A percentile compares a stretch with the other conserved stretches of the same genome.
phyloP scores from a whole-genome alignment of 2,797 vertebrate genomes.

The Sarcophilus harrisii region DNA sequence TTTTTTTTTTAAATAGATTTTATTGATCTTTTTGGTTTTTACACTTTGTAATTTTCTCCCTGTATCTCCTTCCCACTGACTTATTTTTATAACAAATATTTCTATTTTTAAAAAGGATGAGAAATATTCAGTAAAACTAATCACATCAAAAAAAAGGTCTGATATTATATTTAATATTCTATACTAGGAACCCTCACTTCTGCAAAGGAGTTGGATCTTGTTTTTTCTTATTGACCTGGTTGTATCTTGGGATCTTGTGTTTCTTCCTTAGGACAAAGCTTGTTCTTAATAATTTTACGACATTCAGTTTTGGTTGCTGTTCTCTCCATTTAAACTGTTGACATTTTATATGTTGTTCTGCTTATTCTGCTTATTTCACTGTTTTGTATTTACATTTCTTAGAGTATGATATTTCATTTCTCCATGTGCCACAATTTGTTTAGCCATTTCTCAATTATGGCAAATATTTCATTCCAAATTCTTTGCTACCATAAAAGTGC shows the following conservation, averaged over 20 bases:
- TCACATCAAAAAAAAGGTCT: neutral
- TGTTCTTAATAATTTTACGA: neutral
- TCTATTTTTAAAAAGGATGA: neutral
- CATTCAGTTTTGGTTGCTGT: neutral
- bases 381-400: neutral
- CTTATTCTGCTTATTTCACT: neutral
- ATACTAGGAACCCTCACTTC: neutral
- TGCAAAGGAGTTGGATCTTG: neutral
- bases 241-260: neutral
- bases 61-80: neutral
- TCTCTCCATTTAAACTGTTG: neutral
- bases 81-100: neutral
- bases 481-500: neutral
- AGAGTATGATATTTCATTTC: neutral
- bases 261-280: neutral
- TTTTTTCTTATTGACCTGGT: neutral
- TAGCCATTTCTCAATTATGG: neutral
- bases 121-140: neutral
- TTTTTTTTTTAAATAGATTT: neutral
- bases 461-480: neutral
- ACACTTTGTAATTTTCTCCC: neutral
- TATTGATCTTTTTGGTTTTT: neutral
- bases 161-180: neutral
- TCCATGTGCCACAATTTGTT: neutral
- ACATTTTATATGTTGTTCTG: neutral